Base-by-base conservation (phyloP, 1,140 invertebrate species). In the Drosophila insularis region DNA sequence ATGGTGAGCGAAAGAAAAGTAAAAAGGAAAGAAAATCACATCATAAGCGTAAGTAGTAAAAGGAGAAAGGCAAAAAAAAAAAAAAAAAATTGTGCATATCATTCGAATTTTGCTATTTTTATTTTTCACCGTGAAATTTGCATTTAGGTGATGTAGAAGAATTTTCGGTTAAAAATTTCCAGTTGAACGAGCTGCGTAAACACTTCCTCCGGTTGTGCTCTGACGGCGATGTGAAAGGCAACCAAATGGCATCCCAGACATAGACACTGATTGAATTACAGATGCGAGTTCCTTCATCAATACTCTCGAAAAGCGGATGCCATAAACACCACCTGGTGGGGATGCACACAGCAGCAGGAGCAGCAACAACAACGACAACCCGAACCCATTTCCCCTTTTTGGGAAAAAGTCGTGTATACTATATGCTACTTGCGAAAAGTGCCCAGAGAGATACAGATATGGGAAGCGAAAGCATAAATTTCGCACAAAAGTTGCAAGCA, bases 201-300 rank as follows among this genome's bases (percentile, higher is more conserved):
- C 65, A 66, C 14, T 35, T 35, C 55, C 32, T 19, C 55, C 55
- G 31, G 31, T 35, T 58, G 7, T 17, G 43, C 8, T 19, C 43
- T 50, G 43, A 50, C 31, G 31, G 55, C 31, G 55, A 14, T 32
- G 31, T 37, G 27, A 58, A 58, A 35, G 55, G 55, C 55, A 58
- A 58, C 55, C 70, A 78, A 78, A 76, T 80, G 77, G 80, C 74
- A 85, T 81, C 43, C 70, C 84, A 89, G 86, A 90, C 84, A 90
- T 90, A 87, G 87, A 90, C 82, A 84, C 84, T 80, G 77, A 90
- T 90, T 90, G 87, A 89, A 90, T 84, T 89, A 90, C 82, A 84
- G 89, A 90, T 90, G 85, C 80, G 89, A 89, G 89, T 85, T 90
- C 84, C 84, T 89, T 90, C 84, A 90, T 90, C 89, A 89, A 90